Percentiles rank a stretch among this genome's conserved stretches.
phyloP scores from a whole-genome alignment of 2,113 vertebrate species.

The Ammodytes marinus region DNA sequence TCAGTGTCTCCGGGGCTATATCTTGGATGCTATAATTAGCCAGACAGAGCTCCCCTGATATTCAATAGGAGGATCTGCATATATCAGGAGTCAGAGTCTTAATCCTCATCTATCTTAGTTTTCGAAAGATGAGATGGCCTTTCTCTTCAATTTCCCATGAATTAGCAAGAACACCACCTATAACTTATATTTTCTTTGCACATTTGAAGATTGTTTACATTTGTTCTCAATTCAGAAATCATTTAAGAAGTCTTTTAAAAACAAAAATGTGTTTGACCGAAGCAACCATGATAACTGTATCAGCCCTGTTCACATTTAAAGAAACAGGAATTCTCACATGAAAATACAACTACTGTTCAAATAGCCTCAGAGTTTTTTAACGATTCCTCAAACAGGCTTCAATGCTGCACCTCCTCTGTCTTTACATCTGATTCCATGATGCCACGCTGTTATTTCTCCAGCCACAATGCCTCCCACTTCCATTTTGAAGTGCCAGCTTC shows the following conservation, averaged over 20 bases:
- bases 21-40: constrained; percentile 72
- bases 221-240: constrained; percentile 18
- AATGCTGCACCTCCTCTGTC: constrained; percentile 36
- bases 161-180: constrained; percentile 41
- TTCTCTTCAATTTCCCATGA: constrained; percentile 54
- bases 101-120: constrained; percentile 75
- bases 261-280: neutral
- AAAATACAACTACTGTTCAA: neutral
- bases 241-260: neutral
- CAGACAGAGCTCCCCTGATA: constrained; percentile 64
- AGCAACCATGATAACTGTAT: neutral
- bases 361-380: constrained; percentile 4
- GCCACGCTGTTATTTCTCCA: constrained; percentile 44
- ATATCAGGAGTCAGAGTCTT: constrained; percentile 67
- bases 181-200: constrained; percentile 6
- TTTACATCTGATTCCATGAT: constrained; percentile 41
- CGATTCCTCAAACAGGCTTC: constrained; percentile 18
- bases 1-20: constrained; percentile 51
- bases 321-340: neutral
- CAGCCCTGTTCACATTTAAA: neutral
- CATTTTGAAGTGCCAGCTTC: constrained; percentile 58
- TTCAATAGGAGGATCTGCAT: constrained; percentile 75
- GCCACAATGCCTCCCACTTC: constrained; percentile 40
- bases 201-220: constrained; percentile 3
- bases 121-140: constrained; percentile 54